Conservation (phyloP, 2,888 invertebrate genomes). For the Drosophila yooni region DNA sequence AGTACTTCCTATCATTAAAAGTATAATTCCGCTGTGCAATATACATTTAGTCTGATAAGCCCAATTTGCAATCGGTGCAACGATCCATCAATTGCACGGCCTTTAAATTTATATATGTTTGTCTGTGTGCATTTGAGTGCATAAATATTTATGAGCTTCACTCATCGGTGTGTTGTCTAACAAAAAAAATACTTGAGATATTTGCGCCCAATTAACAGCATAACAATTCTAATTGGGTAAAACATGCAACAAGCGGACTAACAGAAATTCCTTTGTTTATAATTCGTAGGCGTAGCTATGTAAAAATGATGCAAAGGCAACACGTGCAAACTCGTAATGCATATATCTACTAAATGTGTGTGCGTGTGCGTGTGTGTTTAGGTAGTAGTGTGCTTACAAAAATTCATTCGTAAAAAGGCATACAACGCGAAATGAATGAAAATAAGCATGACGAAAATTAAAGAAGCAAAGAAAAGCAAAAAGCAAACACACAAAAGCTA, state of each 20-base stretch:
- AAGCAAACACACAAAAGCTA: constrained; percentile 12
- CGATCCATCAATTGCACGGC: constrained; percentile 34
- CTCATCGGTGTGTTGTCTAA: constrained; percentile 10
- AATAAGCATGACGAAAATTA: constrained; percentile 53
- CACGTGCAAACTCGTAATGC: constrained; percentile 23
- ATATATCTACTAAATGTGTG: neutral
- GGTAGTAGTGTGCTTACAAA: neutral
- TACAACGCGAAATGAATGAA: constrained; percentile 57
- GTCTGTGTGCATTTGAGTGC: neutral
- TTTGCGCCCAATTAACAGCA: constrained; percentile 46
- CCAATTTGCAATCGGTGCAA: constrained; percentile 8
- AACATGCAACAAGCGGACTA: constrained; percentile 41
- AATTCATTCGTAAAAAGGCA: constrained; percentile 53
- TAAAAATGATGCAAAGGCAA: constrained; percentile 52
- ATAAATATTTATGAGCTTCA: constrained; percentile 43
- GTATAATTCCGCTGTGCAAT: constrained; percentile 10
- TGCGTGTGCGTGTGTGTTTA: neutral
- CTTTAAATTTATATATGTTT: constrained; percentile 17
- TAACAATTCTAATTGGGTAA: constrained; percentile 54
- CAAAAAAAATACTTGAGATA: constrained; percentile 28
- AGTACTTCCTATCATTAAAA: constrained; percentile 4
- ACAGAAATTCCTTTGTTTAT: constrained; percentile 51
- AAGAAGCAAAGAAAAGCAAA: constrained; percentile 33
- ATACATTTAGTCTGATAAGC: neutral
- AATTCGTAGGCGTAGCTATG: constrained; percentile 3